phyloP scores from a whole-genome alignment of 2,113 vertebrate genomes.

The Nasalis larvatus region DNA sequence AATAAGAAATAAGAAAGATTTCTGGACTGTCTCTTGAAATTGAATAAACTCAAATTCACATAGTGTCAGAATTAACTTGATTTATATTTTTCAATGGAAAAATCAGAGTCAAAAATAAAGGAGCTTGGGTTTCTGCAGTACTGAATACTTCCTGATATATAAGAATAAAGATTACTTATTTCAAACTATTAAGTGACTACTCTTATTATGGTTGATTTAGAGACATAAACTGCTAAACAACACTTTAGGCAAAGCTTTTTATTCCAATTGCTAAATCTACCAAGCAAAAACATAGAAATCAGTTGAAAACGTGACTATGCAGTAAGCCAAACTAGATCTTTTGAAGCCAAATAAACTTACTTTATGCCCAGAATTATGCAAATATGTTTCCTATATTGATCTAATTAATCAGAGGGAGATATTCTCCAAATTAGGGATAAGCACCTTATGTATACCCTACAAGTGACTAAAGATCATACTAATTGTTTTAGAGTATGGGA shows the following conservation, averaged over 20 bases:
- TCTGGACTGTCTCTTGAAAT: conserved; percentile 54
- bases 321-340: conserved; percentile 7
- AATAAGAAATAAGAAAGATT: conserved; percentile 70
- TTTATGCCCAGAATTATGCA: conserved; percentile 18
- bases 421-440: neutral
- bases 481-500: neutral
- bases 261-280: neutral
- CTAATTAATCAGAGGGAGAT: conserved; percentile 12
- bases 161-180: neutral
- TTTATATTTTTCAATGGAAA: conserved; percentile 45
- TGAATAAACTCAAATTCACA: conserved; percentile 45
- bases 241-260: neutral
- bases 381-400: neutral
- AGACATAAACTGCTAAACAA: neutral
- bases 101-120: conserved; percentile 46
- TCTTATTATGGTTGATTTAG: conserved; percentile 1
- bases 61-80: conserved; percentile 46
- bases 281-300: neutral
- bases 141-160: neutral
- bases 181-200: neutral
- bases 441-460: neutral
- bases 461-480: neutral
- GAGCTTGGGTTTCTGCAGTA: neutral
- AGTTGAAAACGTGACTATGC: neutral
- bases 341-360: conserved; percentile 22